Evolutionary conservation across 2,797 vertebrate genomes (phyloP), one percentile per base, ranked within the genome.

Genomic region (Platyrinchus mystaceus): DNA sequence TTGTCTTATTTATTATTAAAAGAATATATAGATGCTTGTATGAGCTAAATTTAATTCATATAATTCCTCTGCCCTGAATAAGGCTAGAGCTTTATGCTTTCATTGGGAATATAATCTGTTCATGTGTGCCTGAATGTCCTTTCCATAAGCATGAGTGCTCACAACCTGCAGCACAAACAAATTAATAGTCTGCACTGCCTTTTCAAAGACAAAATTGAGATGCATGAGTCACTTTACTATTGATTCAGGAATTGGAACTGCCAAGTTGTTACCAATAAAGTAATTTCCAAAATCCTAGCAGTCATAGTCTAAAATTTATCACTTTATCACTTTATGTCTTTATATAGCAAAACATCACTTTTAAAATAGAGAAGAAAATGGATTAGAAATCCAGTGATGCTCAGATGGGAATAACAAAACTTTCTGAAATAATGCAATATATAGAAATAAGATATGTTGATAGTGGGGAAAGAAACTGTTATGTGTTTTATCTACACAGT

Each of bases 101-200:
- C 63, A 47, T 49, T 26, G 36, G 30, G 62, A 90, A 69, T 71
- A 76, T 52, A 67, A 36, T 53, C 50, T 60, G 9, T n/a, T 91
- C 27, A 10, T 70, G 13, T 87, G 78, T 64, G 18, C 34, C 63
- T 76, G 75, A 79, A 76, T 52, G 52, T 79, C 63, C 47, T 92
- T 89, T 87, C 55, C 56, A 43, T 88, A 80, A 60, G 60, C 37
- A 80, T n/a, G 34, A 91, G 56, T 30, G 26, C 39, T 81, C 43
- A 60, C 32, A 79, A 62, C 34, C 84, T 73, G 36, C 47, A 71
- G 47, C 70, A 73, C n/a, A 26, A 67, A 89, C 20, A 69, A 82
- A 95, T 96, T 93, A 91, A 79, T 60, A 96, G 75, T 95, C 93
- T 89, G 44, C 23, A n/a, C 23, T 83, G 68, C 56, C 44, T 93